Evolutionary conservation across 2,113 vertebrate genomes (phyloP), one percentile per base, ranked within the genome.

Genomic region (Scomber scombrus): DNA sequence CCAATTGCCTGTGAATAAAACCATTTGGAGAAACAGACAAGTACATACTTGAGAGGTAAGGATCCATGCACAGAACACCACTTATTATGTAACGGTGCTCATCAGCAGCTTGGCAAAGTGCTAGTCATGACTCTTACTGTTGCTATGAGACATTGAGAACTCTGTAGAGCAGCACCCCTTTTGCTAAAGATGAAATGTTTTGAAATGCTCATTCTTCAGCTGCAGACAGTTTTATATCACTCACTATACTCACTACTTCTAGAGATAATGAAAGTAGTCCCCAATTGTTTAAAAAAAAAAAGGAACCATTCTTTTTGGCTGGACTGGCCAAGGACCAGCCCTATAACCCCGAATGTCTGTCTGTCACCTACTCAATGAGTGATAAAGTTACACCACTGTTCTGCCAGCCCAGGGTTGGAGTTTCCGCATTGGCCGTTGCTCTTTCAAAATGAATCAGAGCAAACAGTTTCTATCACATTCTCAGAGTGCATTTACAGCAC

Each of bases 11-110:
- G 31, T 19, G 68, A 18, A 65, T 55, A 62, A 49, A 72, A 69
- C 67, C 64, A 60, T 70, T 85, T 74, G 60, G 34, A 65, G 71
- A 54, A 75, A 70, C 23, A 4, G 1, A 1, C 2, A 64, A 62
- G 65, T 49, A 34, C 64, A 72, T 43, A 80, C 85, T 87, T 72
- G 64, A 81, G 75, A 64, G 76, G 19, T 52, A 74, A 81, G 80
- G 43, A 65, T 52, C 81, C 54, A 23, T 50, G 11, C 11, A 67
- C 1, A 5, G 16, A 82, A 63, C 4, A 26, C 21, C 58, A 71
- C 21, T 51, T 21, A 16, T 85, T 72, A 81, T 71, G 63, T 81
- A 78, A 83, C 5, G 2, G 26, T 57, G 67, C 40, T 76, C 71
- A 79, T 46, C 60, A 9, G 74, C 69, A 75, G 72, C 78, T 18